Evolutionary conservation across 2,113 vertebrate genomes (phyloP).

Genomic region (Nycticryphes semicollaris): DNA sequence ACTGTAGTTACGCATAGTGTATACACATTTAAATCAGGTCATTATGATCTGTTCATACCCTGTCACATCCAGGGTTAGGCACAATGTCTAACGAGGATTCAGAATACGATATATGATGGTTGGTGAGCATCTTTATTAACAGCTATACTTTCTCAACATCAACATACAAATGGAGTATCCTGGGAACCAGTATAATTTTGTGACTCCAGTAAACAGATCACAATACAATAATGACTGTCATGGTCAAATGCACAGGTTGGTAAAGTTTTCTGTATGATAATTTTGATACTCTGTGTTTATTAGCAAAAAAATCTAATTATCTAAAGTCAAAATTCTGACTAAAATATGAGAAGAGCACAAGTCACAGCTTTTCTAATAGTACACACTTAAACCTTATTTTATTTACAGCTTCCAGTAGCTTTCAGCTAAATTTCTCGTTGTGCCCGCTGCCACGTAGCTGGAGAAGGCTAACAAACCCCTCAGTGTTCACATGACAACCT

Average conservation of each 20-base stretch:
- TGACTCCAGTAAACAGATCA: background rate
- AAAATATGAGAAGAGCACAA: background rate
- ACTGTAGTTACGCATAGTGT: background rate
- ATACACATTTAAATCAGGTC: background rate
- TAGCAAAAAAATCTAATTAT: background rate
- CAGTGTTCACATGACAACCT: conserved; percentile 73
- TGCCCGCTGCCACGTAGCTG: conserved; percentile 29
- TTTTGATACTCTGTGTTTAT: background rate
- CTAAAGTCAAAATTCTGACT: background rate
- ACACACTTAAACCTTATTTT: background rate
- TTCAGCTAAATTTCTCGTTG: conserved; percentile 21
- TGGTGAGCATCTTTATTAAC: background rate
- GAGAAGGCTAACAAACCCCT: conserved; percentile 73
- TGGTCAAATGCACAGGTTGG: background rate
- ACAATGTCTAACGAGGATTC: background rate
- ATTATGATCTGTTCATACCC: background rate
- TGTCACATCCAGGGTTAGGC: background rate
- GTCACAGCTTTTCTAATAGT: background rate
- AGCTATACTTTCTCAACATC: background rate
- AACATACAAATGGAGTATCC: background rate
- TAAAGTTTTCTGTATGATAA: background rate
- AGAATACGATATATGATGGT: background rate
- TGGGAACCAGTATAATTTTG: background rate
- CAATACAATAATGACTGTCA: background rate
- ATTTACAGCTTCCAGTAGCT: conserved; percentile 34